phyloP scores from a whole-genome alignment of 1,140 invertebrate genomes.

The Augochlora pura region DNA sequence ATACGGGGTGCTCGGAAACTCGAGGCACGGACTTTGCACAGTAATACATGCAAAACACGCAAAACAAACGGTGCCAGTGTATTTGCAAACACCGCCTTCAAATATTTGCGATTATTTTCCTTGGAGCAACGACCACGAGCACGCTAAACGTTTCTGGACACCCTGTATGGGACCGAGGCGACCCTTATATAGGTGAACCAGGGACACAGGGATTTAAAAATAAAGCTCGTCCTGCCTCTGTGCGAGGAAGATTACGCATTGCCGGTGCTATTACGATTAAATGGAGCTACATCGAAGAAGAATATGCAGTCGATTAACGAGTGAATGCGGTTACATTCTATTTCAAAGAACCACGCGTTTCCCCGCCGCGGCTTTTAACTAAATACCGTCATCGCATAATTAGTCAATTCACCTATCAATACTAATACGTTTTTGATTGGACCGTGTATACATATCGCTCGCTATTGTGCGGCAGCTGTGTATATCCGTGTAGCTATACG shows the following conservation, averaged over 20 bases:
- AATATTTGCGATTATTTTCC: background rate
- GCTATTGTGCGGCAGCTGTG: background rate
- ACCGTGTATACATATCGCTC: constrained; percentile 4
- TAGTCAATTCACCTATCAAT: constrained; percentile 28
- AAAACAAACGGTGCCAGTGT: background rate
- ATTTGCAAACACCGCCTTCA: background rate
- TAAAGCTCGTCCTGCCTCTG: constrained; percentile 30
- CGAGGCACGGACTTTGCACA: background rate
- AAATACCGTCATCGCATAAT: constrained; percentile 33
- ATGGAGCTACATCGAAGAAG: constrained; percentile 58
- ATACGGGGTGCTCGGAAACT: background rate
- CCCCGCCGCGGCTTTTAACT: constrained; percentile 8
- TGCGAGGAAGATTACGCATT: constrained; percentile 18
- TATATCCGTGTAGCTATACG: too few species aligned
- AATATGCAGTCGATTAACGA: constrained; percentile 41
- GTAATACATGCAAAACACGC: background rate
- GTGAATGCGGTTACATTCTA: constrained; percentile 30
- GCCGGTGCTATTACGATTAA: constrained; percentile 34
- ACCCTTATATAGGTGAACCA: background rate
- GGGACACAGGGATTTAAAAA: constrained; percentile 38
- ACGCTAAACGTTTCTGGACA: background rate
- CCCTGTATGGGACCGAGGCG: background rate
- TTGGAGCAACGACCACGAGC: too few species aligned
- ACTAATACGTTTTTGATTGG: constrained; percentile 19
- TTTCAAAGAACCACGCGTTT: constrained; percentile 40